Evolutionary conservation across 2,113 vertebrate genomes (phyloP).

Genomic region (Coracopsis vasa): DNA sequence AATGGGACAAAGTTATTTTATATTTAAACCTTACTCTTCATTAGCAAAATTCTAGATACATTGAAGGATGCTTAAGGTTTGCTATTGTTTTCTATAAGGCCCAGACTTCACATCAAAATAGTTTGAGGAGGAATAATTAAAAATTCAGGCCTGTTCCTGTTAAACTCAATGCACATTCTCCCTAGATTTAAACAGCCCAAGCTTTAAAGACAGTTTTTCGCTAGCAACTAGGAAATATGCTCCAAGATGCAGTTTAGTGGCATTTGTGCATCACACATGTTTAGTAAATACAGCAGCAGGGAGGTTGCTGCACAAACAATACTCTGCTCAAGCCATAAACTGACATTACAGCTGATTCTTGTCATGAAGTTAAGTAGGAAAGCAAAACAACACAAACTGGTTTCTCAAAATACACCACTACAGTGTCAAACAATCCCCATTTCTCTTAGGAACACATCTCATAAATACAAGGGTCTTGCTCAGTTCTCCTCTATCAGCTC

Average conservation of each 20-base stretch:
- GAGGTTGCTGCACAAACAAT: slow-evolving; percentile 54
- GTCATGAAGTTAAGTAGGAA: neutral
- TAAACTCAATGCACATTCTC: neutral
- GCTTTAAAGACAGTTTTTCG: slow-evolving; percentile 29
- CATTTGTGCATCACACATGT: slow-evolving; percentile 45
- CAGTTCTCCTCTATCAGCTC: neutral
- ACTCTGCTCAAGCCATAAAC: slow-evolving; percentile 22
- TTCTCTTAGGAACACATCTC: neutral
- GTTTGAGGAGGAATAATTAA: neutral
- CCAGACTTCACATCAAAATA: neutral
- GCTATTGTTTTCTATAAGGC: neutral
- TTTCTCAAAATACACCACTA: slow-evolving; percentile 5
- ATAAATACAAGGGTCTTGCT: neutral
- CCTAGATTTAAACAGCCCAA: neutral
- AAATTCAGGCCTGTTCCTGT: neutral
- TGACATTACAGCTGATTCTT: slow-evolving; percentile 45
- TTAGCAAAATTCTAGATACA: neutral
- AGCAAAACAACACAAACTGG: slow-evolving; percentile 10
- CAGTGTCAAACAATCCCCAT: neutral
- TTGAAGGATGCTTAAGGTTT: neutral
- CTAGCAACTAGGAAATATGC: neutral
- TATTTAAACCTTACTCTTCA: neutral
- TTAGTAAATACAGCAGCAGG: slow-evolving; percentile 62
- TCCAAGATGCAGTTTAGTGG: slow-evolving; percentile 37
- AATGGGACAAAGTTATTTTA: neutral